Percentiles rank a stretch among this genome's conserved stretches.
These are phyloP conservation scores for Botia almorhae DNA, from an alignment of 2,797 vertebrate species.

Conservation along the genomic window DNA sequence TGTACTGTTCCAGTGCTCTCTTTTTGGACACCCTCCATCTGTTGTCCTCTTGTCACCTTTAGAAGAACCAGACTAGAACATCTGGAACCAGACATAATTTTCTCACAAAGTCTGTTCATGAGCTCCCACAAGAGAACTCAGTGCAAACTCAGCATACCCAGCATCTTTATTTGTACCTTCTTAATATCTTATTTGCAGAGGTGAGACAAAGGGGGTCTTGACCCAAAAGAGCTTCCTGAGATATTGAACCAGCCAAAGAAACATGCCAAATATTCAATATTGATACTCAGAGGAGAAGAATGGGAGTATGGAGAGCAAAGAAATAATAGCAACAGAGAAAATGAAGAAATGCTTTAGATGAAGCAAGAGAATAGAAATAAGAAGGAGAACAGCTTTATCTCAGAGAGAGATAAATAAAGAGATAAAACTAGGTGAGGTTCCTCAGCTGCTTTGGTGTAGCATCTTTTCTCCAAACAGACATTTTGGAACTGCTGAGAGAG, in stretches of 20 bases:
- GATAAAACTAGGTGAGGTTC: constrained; percentile 6
- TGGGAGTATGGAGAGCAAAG: constrained; percentile 39
- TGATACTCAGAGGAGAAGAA: constrained; percentile 56
- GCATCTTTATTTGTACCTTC: constrained; percentile 65
- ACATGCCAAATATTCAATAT: constrained; percentile 63
- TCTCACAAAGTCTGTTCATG: constrained; percentile 23
- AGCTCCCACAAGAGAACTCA: constrained; percentile 37
- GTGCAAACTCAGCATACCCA: constrained; percentile 46
- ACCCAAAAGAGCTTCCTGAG: constrained; percentile 48
- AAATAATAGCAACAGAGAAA: constrained; percentile 10
- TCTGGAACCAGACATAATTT: not conserved
- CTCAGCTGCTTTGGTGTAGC: constrained; percentile 5
- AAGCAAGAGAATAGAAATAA: not conserved
- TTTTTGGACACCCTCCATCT: not conserved
- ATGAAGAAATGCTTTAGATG: not conserved
- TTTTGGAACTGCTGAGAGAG: not conserved
- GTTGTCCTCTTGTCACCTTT: constrained; percentile 1
- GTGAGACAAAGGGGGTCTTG: constrained; percentile 34
- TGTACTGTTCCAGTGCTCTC: not conserved
- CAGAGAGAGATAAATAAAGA: not conserved
- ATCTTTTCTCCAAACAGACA: constrained; percentile 13
- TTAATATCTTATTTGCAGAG: constrained; percentile 66
- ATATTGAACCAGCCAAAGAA: constrained; percentile 64
- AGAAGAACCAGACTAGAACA: constrained; percentile 14
- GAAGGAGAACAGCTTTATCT: not conserved